Conservation (phyloP, 1,140 invertebrate genomes). For the Drosophila baimaii region DNA sequence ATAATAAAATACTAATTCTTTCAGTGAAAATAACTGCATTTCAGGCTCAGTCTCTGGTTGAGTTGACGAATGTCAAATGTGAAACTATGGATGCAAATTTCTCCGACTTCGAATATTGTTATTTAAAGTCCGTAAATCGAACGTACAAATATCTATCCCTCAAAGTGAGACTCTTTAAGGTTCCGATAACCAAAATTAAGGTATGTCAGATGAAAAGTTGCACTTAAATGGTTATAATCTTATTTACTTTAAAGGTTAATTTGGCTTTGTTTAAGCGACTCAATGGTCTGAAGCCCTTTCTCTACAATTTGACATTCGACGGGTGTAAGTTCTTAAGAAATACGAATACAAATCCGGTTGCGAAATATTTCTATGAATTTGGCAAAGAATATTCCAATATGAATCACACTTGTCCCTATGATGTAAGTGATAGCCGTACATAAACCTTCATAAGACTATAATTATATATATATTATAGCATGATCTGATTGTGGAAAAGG, state of each 20-base stretch:
- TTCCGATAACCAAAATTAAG: neutral
- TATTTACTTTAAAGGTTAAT: neutral
- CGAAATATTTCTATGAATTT: slow-evolving; percentile 1
- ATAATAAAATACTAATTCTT: neutral
- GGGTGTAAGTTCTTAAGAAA: slow-evolving; percentile 8
- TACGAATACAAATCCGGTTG: neutral
- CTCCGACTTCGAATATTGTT: neutral
- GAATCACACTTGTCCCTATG: slow-evolving; percentile 22
- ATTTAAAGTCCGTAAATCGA: neutral
- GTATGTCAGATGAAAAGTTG: neutral
- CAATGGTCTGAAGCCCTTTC: slow-evolving; percentile 11
- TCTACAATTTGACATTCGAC: slow-evolving; percentile 7
- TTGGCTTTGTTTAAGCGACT: slow-evolving; percentile 1
- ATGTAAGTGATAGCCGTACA: neutral
- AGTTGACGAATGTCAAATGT: slow-evolving; percentile 5
- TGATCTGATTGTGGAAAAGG: neutral
- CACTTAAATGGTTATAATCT: neutral
- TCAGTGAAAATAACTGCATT: neutral
- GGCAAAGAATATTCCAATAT: neutral
- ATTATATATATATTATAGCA: neutral
- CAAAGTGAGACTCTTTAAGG: neutral
- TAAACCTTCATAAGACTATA: too few relatives aligned
- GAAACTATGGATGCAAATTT: neutral
- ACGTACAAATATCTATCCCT: neutral
- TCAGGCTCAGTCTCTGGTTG: neutral